Conservation (phyloP, 1,140 invertebrate genomes). For the Zophobas morio region DNA sequence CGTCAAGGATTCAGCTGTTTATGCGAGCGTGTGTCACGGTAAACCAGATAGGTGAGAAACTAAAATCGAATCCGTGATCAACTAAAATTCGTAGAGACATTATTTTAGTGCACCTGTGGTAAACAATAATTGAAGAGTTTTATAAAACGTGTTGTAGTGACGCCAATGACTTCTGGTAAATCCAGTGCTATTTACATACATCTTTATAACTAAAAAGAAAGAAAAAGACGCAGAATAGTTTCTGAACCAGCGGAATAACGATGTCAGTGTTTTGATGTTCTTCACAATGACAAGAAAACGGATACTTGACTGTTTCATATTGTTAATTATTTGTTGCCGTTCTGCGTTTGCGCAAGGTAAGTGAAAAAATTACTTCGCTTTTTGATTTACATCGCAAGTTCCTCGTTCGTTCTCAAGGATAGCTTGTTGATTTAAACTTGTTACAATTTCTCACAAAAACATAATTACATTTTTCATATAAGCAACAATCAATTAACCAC, state of each 20-base stretch:
- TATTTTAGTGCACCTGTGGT: constrained; percentile 25
- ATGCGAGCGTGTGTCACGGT: constrained; percentile 41
- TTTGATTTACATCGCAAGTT: constrained; percentile 40
- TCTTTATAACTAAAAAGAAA: constrained; percentile 41
- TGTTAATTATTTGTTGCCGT: constrained; percentile 33
- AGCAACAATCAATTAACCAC: too few species aligned
- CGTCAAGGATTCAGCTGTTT: constrained; percentile 32
- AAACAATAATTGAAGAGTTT: constrained; percentile 42
- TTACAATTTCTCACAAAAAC: constrained; percentile 2
- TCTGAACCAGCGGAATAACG: constrained; percentile 27
- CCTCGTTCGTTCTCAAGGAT: constrained; percentile 37
- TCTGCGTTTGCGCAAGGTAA: constrained; percentile 49
- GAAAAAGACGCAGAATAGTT: constrained; percentile 43
- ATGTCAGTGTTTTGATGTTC: constrained; percentile 47
- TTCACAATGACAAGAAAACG: constrained; percentile 47
- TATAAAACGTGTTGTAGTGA: constrained; percentile 47
- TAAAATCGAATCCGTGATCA: constrained; percentile 35
- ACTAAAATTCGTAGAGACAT: constrained; percentile 23
- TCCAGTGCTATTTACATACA: constrained; percentile 47
- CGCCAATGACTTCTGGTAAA: constrained; percentile 50
- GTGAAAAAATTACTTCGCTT: constrained; percentile 20
- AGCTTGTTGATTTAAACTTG: constrained; percentile 11
- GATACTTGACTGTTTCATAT: constrained; percentile 37
- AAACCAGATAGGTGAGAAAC: constrained; percentile 32
- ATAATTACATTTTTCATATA: constrained; percentile 15